Base-by-base conservation (phyloP, 1,140 invertebrate genomes). In the Dryas iulia region DNA sequence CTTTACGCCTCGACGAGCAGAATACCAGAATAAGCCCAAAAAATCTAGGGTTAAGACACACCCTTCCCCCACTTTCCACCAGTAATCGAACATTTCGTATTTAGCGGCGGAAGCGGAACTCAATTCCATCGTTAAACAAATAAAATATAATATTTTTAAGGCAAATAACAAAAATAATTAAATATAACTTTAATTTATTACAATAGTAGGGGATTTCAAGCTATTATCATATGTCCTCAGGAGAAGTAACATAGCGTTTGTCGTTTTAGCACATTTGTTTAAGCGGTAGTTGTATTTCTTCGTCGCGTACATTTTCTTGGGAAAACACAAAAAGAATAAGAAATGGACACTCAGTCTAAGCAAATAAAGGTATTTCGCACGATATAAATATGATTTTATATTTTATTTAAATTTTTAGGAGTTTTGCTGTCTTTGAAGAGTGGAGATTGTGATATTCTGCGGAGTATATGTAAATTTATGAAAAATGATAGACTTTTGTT, bases 241-340 rank as follows among this genome's bases (percentile, higher is more conserved):
- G 81, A 71, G 77, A 70, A 80, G 68, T 78, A 80, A 83, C 81
- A 83, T 79, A 84, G 77, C 86, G 86, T 89, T 90, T 84, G 86
- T 90, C 87, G 87, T 90, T 90, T 87, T 89, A 89, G 82, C 86
- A 84, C 84, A 88, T 88, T 88, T 88, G 83, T 87, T 81, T 84
- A 84, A 84, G 76, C 77, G 76, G 84, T 84, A 83, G 78, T 85
- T 84, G 83, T 89, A 81, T 87, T 86, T 87, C 77, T 76, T 81
- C 73, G 68, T 78, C 78, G 79, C 77, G 73, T 81, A 78, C 79
- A 82, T 86, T 81, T 83, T 73, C 73, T 60, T 75, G 72, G 61
- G 74, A 74, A 75, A 79, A 72, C 72, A 74, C 66, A 78, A 81
- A 81, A 82, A 83, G 77, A 72, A 77, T 28, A 47, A 21, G 79